Base-by-base conservation (phyloP, 2,888 invertebrate genomes). In the Nymphalis polychloros region DNA sequence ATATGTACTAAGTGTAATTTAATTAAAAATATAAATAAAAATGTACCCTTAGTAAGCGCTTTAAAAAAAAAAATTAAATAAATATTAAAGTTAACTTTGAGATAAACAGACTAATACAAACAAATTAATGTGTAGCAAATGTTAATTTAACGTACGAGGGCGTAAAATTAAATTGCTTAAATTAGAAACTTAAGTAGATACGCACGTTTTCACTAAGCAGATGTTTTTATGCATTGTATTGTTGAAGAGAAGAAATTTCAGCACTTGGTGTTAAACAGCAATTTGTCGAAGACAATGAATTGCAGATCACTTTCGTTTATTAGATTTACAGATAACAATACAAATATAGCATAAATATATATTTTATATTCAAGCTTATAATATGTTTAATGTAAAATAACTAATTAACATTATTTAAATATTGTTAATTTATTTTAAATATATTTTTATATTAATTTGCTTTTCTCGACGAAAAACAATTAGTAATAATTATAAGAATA, bases 201-300 rank as follows among this genome's bases (percentile, higher is more conserved):
- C 27, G 27, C 16, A 27, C 48, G 66, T 53, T 53, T 53, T 67
- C 55, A 55, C 55, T 62, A 31, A 67, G 49, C 47, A 46, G 47
- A 47, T 47, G 53, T 48, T 60, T 20, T 16, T 53, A 55, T 46
- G 59, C 46, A 48, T 19, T 41, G 57, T 64, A 70, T 70, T 70
- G 67, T 70, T 68, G 59, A 49, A 60, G 47, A 62, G 55, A 62
- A 64, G 60, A 68, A 5, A 75, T 83, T 79, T 81, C 75, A 77
- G 80, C 79, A 80, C 79, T 81, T 83, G 82, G 79, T 81, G 83
- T 81, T 84, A 85, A 86, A 88, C 88, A 89, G 87, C 83, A 82
- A 84, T 87, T 81, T 78, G 79, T 80, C 81, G 82, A 84, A 83
- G 88, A 89, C 89, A 89, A 87, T 86, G 80, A 85, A 85, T 81